Conservation (phyloP, 2,888 invertebrate genomes). For the Rhagium mordax region DNA sequence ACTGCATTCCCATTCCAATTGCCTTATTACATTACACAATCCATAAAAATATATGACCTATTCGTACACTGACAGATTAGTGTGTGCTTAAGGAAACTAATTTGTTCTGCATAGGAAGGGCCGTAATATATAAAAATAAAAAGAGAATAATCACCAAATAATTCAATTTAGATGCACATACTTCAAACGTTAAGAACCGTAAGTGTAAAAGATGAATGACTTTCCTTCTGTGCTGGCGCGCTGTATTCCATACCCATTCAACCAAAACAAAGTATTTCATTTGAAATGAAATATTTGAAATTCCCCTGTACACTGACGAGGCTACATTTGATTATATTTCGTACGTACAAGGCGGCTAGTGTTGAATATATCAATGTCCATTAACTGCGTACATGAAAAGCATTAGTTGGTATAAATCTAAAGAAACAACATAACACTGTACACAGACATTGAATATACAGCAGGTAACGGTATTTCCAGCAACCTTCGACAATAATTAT, state of each 20-base stretch:
- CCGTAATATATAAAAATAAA: not conserved
- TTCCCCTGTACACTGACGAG: not conserved
- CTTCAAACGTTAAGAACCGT: not conserved
- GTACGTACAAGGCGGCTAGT: not conserved
- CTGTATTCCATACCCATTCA: not conserved
- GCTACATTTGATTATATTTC: not conserved
- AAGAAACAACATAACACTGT: not conserved
- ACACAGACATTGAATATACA: not conserved
- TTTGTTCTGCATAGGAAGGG: not conserved
- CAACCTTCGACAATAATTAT: not conserved
- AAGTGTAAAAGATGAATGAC: not conserved
- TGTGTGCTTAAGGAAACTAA: not conserved
- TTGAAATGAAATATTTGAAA: not conserved
- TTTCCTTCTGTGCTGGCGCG: not conserved
- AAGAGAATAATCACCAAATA: not conserved
- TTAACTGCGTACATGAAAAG: not conserved
- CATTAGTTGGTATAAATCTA: not conserved
- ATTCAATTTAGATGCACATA: not conserved
- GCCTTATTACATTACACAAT: not conserved
- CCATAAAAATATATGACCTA: not conserved
- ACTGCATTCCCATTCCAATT: not conserved
- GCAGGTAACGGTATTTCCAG: not conserved
- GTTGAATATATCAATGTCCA: not conserved
- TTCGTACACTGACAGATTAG: not conserved
- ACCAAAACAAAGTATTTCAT: not conserved